Evolutionary conservation across 2,797 vertebrate genomes (phyloP), one percentile per base, ranked within the genome.

Genomic region (Loris lydekkerianus): DNA sequence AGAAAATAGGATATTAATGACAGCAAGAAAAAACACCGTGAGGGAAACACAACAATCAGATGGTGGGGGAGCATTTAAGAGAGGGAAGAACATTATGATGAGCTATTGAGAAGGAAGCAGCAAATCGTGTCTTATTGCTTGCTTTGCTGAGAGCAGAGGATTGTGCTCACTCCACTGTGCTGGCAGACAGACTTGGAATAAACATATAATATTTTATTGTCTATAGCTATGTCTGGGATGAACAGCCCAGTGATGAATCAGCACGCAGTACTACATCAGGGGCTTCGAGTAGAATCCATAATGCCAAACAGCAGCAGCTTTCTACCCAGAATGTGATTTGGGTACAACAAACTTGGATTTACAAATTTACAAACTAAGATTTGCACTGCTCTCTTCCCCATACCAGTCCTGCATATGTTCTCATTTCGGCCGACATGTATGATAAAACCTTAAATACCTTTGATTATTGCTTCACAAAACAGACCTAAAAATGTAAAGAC

Each of bases 1-100:
- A 92, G 92, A 95, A 96, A 95, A 86, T 34, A 78, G 27, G 17
- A 85, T 89, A 92, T 73, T 92, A 81, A 34, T 84, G 82, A 86
- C 53, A 82, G 1, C 13, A 95, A 91, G 67, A 84, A 89, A 78
- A 87, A 96, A 65, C 8, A 20, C 8, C 5, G 29, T 40, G 31
- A 63, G 87, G 72, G 60, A 87, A 92, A 93, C 31, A 91, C 60
- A 60, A 86, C 83, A 69, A 75, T 86, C 72, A 87, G 89, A 61
- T 65, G 40, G 34, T 37, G 17, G 17, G 78, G 78, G 82, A 84
- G n/a, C 72, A 49, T 95, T 84, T 67, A 56, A 87, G 84, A 56
- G 69, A 27, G 25, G 60, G 49, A 93, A 89, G 82, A 88, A 87
- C 29, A 58, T 76, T 49, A 49, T 18, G 46, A 56, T 46, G 65